phyloP scores from a whole-genome alignment of 2,113 vertebrate genomes.

The Uria lomvia region DNA sequence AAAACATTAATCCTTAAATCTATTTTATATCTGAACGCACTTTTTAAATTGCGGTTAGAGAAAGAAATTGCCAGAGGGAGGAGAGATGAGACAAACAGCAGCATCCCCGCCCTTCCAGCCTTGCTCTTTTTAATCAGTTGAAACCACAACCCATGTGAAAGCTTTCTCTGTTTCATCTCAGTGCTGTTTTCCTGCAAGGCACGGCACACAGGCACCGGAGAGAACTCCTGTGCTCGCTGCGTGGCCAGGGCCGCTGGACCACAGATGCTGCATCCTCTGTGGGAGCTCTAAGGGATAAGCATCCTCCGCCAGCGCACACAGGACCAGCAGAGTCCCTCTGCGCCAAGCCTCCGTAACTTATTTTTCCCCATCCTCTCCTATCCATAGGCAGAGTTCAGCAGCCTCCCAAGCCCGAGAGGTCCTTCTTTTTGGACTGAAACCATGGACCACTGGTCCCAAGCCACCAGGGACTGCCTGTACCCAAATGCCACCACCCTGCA shows the following conservation, averaged over 20 bases:
- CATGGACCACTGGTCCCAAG: not conserved
- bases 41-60: not conserved
- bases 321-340: not conserved
- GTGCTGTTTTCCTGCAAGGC: not conserved
- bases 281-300: not conserved
- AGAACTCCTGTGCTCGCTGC: rapidly evolving
- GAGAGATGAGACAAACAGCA: conserved; percentile 21
- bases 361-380: not conserved
- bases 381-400: not conserved
- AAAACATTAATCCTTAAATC: conserved; percentile 15
- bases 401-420: not conserved
- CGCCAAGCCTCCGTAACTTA: not conserved
- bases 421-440: not conserved
- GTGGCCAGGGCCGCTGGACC: rapidly evolving
- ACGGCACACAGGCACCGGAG: rapidly evolving
- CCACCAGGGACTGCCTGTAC: not conserved
- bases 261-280: rapidly evolving
- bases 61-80: conserved; percentile 34
- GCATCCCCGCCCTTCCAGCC: not conserved
- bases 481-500: not conserved
- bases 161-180: not conserved
- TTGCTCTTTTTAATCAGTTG: not conserved
- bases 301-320: rapidly evolving
- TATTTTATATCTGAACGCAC: conserved; percentile 12
- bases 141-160: not conserved